phyloP scores from a whole-genome alignment of 2,797 vertebrate genomes.

The Borostomias antarcticus region DNA sequence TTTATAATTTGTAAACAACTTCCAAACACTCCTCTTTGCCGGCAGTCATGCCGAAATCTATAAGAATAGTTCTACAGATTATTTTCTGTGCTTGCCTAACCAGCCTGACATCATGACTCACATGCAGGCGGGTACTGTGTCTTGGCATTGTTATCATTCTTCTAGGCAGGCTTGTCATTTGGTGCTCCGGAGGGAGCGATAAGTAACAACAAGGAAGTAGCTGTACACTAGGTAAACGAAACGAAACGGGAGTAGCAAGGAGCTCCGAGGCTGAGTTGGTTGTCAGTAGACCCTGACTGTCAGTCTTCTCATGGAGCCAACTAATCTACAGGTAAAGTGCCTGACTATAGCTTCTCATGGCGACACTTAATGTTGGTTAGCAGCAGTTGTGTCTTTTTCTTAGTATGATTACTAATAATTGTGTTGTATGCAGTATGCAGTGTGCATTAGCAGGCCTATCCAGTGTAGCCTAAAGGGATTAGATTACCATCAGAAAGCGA shows the following conservation, averaged over 20 bases:
- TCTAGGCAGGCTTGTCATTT: constrained; percentile 28
- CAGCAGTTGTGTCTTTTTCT: not conserved
- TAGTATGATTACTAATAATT: not conserved
- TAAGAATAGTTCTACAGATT: not conserved
- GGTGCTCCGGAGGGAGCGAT: constrained; percentile 38
- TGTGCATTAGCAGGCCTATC: not conserved
- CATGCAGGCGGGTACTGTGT: constrained; percentile 22
- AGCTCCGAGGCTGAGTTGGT: not conserved
- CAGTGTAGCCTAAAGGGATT: not conserved
- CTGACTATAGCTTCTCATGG: not conserved
- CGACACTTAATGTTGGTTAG: constrained; percentile 5
- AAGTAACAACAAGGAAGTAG: constrained; percentile 63
- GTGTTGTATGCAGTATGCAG: too few species aligned
- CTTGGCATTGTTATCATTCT: constrained; percentile 57
- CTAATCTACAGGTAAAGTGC: constrained; percentile 74
- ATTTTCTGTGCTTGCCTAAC: constrained; percentile 24
- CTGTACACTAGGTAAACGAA: constrained; percentile 15
- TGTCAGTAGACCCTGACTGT: not conserved
- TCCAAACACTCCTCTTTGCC: not conserved
- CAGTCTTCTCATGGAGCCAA: constrained; percentile 71
- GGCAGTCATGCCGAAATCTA: not conserved
- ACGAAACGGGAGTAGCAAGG: constrained; percentile 32
- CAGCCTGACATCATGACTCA: constrained; percentile 53
- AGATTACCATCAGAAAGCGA: not conserved
- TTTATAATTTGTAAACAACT: too few species aligned